Percentiles rank a stretch among this genome's conserved stretches.
Conservation (phyloP, 2,797 vertebrate species). For the Gila robusta region DNA sequence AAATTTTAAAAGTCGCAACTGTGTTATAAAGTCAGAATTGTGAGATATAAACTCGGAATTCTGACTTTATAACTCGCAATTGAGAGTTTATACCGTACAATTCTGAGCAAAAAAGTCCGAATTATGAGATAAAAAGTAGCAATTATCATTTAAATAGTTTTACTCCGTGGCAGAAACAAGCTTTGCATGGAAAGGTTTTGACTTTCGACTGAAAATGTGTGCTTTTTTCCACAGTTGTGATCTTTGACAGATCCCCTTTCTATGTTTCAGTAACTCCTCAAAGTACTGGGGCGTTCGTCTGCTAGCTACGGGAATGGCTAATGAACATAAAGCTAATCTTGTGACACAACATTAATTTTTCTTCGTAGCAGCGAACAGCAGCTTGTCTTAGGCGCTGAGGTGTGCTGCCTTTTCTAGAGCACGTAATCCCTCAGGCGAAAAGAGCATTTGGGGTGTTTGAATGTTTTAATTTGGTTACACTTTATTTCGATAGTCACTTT, state of each 20-base stretch:
- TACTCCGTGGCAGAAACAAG: neutral
- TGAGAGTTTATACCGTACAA: too few species aligned
- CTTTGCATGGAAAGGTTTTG: neutral
- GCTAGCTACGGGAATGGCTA: slow-evolving; percentile 35
- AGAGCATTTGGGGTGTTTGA: slow-evolving; percentile 47
- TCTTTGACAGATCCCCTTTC: slow-evolving; percentile 44
- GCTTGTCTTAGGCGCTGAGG: slow-evolving; percentile 36
- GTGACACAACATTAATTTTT: slow-evolving; percentile 42
- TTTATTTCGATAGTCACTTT: too few species aligned
- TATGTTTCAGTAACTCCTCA: slow-evolving; percentile 28
- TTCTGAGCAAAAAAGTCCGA: too few species aligned
- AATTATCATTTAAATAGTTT: neutral
- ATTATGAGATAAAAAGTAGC: too few species aligned
- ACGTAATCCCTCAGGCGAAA: slow-evolving; percentile 51
- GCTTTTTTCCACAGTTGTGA: slow-evolving; percentile 15
- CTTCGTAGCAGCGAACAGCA: slow-evolving; percentile 5
- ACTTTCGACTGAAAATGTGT: neutral
- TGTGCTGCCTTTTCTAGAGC: slow-evolving; percentile 51
- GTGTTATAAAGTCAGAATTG: too few species aligned
- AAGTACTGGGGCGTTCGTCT: slow-evolving; percentile 34
- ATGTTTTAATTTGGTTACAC: slow-evolving; percentile 60
- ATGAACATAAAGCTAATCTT: slow-evolving; percentile 58
- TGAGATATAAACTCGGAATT: too few species aligned
- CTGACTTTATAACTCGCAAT: too few species aligned
- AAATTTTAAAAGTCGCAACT: too few species aligned